Base-by-base conservation (phyloP, 1,140 invertebrate species). In the Heliconius himera region DNA sequence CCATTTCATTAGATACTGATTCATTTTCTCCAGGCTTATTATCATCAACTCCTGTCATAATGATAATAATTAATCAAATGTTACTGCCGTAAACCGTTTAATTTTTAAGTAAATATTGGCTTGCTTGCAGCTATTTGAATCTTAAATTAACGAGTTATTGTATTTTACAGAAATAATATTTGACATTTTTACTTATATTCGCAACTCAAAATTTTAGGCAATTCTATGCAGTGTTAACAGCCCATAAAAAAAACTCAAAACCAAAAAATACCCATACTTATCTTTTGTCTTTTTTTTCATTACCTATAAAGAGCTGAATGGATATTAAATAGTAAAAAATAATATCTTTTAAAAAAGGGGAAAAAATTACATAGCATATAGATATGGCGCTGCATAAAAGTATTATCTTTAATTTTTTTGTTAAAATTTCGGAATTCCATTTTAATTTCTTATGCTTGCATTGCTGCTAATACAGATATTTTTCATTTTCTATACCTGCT, bases 31-130 rank as follows among this genome's bases (percentile, higher is more conserved):
- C 86, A 41, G 85, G 85, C 70, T 91, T 90, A 41, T 84, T 90
- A 73, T 91, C 78, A 70, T 93, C 89, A 77, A 88, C 87, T 36
- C 90, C 90, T 78, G 91, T 88, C 91, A 93, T 78, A 70, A 36
- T 81, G 2, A 41, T 78, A 70, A 49, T 81, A 4, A 41, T 13
- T 18, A 73, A 26, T 72, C 56, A 29, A 29, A 29, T 66, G 13
- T 56, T 22, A 56, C 54, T 22, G 2, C n/a, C 20, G 54, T 9
- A 56, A 22, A 9, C 2, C n/a, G 49, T 9, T n/a, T 22, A 9
- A 11, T 56, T 56, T 22, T 3, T n/a, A 22, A 56, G 8, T 9
- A 8, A 9, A 22, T 56, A 56, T 22, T 56, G 22, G 18, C 1
- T 20, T 2, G 49, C 1, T 56, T 22, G n/a, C 8, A 9, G 8